phyloP scores from a whole-genome alignment of 2,113 vertebrate species.

The Xerus inauris region DNA sequence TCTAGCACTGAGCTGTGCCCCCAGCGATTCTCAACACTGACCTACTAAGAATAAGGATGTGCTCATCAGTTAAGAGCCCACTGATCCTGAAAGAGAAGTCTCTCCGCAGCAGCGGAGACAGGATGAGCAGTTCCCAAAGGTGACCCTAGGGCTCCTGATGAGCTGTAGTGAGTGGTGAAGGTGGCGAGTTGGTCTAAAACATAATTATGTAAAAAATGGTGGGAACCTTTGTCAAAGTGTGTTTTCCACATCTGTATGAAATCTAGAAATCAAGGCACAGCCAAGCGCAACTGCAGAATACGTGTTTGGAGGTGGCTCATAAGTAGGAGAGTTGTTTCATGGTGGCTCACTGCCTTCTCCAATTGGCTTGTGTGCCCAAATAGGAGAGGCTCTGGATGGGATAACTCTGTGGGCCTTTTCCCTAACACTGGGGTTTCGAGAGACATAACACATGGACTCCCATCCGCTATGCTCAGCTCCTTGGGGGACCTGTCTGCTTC shows the following conservation, averaged over 20 bases:
- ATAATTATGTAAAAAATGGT: neutral
- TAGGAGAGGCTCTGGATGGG: neutral
- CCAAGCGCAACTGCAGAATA: neutral
- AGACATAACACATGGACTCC: fast-evolving
- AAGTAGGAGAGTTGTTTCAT: neutral
- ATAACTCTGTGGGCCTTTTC: neutral
- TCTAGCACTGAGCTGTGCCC: neutral
- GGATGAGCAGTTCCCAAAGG: neutral
- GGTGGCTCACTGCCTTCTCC: too few species aligned
- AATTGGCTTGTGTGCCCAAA: neutral
- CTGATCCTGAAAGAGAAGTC: neutral
- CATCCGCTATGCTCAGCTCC: neutral
- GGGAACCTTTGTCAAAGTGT: neutral
- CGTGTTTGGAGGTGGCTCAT: fast-evolving
- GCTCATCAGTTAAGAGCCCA: neutral
- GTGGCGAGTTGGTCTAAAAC: neutral
- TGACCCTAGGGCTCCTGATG: neutral
- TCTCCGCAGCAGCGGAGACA: neutral
- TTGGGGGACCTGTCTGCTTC: neutral
- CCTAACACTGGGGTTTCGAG: neutral
- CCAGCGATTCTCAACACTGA: neutral
- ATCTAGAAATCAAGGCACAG: neutral
- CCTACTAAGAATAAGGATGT: neutral
- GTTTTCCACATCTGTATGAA: neutral
- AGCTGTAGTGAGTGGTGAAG: neutral